Evolutionary conservation across 2,888 invertebrate genomes (phyloP), one percentile per base, ranked within the genome.

Genomic region (Pristionchus entomophagus): DNA sequence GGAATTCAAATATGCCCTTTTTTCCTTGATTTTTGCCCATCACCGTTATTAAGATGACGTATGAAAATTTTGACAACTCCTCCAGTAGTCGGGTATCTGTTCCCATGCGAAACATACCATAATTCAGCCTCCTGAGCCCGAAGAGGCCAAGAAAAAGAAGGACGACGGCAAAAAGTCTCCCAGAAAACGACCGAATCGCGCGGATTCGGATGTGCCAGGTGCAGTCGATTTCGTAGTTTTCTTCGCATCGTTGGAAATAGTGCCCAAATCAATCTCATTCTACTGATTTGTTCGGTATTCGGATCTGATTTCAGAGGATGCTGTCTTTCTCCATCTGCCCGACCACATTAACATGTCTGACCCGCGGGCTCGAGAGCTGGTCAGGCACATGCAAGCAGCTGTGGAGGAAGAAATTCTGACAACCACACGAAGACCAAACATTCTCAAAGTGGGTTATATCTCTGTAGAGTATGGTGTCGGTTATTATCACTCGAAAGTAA

Each of bases 141-240:
- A 73, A 14, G 73, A 73, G 10, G 17, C 6, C n/a, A 73, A 73
- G 14, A 73, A 73, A 26, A 73, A 73, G 41, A 73, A 73, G 73
- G 41, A 73, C 12, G 41, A 69, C 2, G 29, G 38, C 29, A 3
- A 29, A 41, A 38, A 41, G 6, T 12, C 2, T 26, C 0, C 41
- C 26, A 22, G 41, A 73, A n/a, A 41, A 26, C 41, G 26, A 41
- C 73, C 73, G 4, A 45, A 19, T 45, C 73, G 73, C 0, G 8
- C 41, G 19, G 38, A 26, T 4, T 6, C 41, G 41, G 26, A 26
- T 26, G 6, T 73, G 0, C 73, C 73, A 0, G 73, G 73, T 73
- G 3, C 14, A 14, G 45, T n/a, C n/a, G n/a, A n/a, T 14, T 10
- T 10, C 45, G 45, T 17, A 56, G 2, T 41, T 73, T n/a, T 26